Percentiles rank a stretch among this genome's conserved stretches.
Evolutionary conservation across 2,113 vertebrate species (phyloP).

Genomic region (Indicator indicator): DNA sequence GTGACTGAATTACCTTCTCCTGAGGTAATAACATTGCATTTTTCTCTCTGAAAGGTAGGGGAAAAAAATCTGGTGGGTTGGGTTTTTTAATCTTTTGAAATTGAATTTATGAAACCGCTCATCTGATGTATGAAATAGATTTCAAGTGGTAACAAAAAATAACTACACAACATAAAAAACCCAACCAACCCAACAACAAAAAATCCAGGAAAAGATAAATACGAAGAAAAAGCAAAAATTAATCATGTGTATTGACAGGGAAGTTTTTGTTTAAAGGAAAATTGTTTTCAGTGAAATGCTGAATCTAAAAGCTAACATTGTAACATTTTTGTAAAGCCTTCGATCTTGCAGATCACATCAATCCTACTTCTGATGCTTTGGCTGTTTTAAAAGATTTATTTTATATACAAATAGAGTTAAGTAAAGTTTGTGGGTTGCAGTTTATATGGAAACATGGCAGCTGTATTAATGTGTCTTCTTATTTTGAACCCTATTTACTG

Average conservation of each 20-base stretch:
- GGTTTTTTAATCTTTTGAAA: background rate
- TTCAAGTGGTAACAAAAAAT: background rate
- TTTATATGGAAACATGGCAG: background rate
- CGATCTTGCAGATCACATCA: background rate
- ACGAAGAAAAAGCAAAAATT: background rate
- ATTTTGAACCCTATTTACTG: background rate
- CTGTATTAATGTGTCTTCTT: background rate
- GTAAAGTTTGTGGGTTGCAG: background rate
- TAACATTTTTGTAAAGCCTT: background rate
- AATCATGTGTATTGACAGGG: background rate
- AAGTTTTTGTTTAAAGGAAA: background rate
- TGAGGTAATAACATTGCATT: constrained; percentile 76
- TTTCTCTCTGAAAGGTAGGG: background rate
- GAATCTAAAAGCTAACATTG: background rate
- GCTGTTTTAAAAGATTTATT: background rate
- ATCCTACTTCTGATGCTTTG: background rate
- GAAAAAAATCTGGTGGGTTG: fast-evolving
- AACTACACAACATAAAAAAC: background rate
- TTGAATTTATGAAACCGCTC: background rate
- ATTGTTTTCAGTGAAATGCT: background rate
- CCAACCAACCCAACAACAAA: background rate
- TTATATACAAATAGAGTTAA: background rate
- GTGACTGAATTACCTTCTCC: constrained; percentile 81
- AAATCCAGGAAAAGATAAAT: background rate
- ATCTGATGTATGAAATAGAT: background rate